Evolutionary conservation across 2,113 vertebrate genomes (phyloP).

Genomic region (Eonycteris spelaea): DNA sequence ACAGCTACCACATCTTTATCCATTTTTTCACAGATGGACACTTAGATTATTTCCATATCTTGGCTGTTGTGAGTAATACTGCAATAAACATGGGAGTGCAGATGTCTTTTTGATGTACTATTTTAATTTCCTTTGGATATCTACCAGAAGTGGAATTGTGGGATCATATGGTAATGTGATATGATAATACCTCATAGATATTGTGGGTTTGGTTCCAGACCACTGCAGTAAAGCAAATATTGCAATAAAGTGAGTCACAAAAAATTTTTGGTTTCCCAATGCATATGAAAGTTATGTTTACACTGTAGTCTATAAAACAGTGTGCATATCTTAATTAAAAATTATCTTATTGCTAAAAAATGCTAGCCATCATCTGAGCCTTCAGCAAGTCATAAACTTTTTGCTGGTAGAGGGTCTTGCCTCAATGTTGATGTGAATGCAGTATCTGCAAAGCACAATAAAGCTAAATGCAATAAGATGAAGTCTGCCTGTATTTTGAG

Average conservation of each 20-base stretch:
- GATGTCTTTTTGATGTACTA: background rate
- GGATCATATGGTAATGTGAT: background rate
- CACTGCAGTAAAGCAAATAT: background rate
- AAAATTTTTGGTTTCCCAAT: background rate
- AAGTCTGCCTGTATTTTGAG: background rate
- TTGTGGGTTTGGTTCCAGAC: background rate
- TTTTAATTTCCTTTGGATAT: background rate
- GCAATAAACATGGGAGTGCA: background rate
- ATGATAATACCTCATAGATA: too few relatives aligned
- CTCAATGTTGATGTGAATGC: background rate
- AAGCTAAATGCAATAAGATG: background rate
- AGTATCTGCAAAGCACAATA: background rate
- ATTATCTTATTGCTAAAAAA: background rate
- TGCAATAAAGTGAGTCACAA: background rate
- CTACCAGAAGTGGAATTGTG: background rate
- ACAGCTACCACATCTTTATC: background rate
- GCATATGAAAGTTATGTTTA: background rate
- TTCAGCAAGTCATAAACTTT: too few relatives aligned
- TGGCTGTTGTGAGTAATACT: background rate
- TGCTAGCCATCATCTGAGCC: too few relatives aligned
- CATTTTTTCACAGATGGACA: background rate
- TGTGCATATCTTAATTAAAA: background rate
- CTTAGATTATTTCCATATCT: background rate
- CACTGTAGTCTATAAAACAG: background rate
- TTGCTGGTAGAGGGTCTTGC: too few relatives aligned